A percentile compares a stretch with the other conserved stretches of the same genome.
Conservation (phyloP, 2,888 invertebrate genomes). For the Villa cingulata region DNA sequence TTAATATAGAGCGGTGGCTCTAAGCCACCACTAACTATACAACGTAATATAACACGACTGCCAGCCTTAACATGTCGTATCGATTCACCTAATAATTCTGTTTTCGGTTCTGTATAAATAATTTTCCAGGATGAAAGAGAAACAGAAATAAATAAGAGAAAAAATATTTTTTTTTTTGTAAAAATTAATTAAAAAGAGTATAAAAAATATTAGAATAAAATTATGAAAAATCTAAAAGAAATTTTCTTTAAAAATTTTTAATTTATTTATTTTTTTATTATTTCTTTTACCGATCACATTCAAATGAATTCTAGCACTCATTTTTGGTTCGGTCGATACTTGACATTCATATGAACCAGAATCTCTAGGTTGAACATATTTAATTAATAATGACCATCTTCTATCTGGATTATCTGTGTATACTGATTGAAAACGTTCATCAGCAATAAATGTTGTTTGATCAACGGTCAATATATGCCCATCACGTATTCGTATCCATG, state of each 20-base stretch:
- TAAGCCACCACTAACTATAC: conserved; percentile 79
- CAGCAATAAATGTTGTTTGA: conserved; percentile 72
- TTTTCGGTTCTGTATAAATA: conserved; percentile 65
- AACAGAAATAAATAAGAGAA: not conserved
- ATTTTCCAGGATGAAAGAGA: conserved; percentile 25
- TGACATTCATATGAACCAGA: conserved; percentile 88
- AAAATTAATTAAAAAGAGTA: too few relatives aligned
- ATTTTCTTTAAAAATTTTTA: too few relatives aligned
- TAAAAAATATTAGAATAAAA: too few relatives aligned
- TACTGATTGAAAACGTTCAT: conserved; percentile 82
- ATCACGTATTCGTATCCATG: conserved; percentile 78
- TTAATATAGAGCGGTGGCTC: conserved; percentile 88
- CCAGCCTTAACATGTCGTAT: conserved; percentile 86
- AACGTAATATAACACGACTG: conserved; percentile 74
- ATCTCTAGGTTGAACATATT: conserved; percentile 79
- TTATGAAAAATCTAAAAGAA: conserved; percentile 14
- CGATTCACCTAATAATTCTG: conserved; percentile 76
- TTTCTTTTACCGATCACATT: conserved; percentile 69
- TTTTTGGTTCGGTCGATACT: conserved; percentile 87
- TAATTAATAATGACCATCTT: conserved; percentile 74
- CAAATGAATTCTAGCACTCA: conserved; percentile 79
- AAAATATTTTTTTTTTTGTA: too few relatives aligned
- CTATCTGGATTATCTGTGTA: conserved; percentile 66
- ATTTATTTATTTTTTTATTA: not conserved
- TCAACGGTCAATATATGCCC: conserved; percentile 83